phyloP scores from a whole-genome alignment of 2,797 vertebrate genomes.

The Myotis daubentonii region DNA sequence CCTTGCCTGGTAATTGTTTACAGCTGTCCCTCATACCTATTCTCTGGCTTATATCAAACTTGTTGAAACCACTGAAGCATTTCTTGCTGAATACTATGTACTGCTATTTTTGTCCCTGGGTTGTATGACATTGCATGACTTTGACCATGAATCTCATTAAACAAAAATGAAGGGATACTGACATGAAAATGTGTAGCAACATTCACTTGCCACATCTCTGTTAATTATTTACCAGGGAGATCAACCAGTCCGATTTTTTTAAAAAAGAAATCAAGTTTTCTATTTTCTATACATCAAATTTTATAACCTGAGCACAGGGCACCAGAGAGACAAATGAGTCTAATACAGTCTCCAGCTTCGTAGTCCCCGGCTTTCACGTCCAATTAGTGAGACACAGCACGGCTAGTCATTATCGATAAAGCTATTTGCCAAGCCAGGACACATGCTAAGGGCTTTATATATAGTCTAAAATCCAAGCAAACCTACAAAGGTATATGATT shows the following conservation, averaged over 20 bases:
- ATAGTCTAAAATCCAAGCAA: background rate
- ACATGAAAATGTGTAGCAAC: slow-evolving; percentile 11
- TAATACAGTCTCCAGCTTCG: background rate
- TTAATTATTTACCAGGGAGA: slow-evolving; percentile 12
- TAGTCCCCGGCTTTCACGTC: background rate
- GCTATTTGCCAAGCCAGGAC: background rate
- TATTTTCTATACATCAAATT: slow-evolving; percentile 16
- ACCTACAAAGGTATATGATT: background rate
- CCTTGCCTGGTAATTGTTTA: background rate
- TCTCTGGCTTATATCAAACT: background rate
- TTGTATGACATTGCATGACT: background rate
- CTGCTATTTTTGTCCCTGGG: background rate
- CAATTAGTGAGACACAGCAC: background rate
- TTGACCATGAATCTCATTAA: slow-evolving; percentile 13
- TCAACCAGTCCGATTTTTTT: background rate
- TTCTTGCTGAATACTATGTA: slow-evolving; percentile 11
- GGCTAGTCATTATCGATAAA: background rate
- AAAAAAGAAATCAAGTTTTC: background rate
- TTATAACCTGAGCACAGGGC: background rate
- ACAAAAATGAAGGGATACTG: background rate
- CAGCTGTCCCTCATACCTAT: background rate
- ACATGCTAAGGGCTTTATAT: background rate
- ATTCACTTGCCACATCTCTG: background rate
- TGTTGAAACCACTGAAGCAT: background rate
- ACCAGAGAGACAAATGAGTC: background rate